phyloP scores from a whole-genome alignment of 1,140 invertebrate species.

The Diprion similis region DNA sequence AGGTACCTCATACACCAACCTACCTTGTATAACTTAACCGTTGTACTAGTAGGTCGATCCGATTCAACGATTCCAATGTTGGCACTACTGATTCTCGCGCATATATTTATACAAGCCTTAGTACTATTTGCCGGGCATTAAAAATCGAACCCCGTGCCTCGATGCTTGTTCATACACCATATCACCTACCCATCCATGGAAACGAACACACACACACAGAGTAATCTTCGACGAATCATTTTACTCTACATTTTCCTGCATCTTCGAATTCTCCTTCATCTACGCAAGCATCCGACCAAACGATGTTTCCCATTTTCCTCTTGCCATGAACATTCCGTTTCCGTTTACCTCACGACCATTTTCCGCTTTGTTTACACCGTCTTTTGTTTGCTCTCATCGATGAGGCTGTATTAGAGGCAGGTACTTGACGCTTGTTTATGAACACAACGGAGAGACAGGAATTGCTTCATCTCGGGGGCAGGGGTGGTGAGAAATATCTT shows the following conservation, averaged over 20 bases:
- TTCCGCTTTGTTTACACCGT: background rate
- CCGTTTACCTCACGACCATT: background rate
- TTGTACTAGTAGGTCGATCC: conserved; percentile 20
- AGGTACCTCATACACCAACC: too few relatives aligned
- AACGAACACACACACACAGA: too few relatives aligned
- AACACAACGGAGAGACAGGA: background rate
- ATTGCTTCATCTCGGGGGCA: too few relatives aligned
- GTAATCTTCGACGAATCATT: background rate
- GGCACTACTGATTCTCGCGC: conserved; percentile 34
- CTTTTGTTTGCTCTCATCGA: background rate
- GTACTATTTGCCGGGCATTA: conserved; percentile 41
- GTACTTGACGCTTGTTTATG: background rate
- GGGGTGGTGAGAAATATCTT: too few relatives aligned
- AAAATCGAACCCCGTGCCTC: conserved; percentile 16
- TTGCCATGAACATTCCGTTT: background rate
- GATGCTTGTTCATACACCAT: background rate
- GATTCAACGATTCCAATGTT: conserved; percentile 29
- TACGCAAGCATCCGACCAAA: background rate
- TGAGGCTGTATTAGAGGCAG: background rate
- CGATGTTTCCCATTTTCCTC: background rate
- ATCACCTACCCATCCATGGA: background rate
- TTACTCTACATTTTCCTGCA: background rate
- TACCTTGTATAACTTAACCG: too few relatives aligned
- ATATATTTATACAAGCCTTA: conserved; percentile 41
- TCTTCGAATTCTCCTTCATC: background rate